Evolutionary conservation across 2,797 vertebrate genomes (phyloP), one percentile per base, ranked within the genome.

Genomic region (Phataginus tetradactyla): DNA sequence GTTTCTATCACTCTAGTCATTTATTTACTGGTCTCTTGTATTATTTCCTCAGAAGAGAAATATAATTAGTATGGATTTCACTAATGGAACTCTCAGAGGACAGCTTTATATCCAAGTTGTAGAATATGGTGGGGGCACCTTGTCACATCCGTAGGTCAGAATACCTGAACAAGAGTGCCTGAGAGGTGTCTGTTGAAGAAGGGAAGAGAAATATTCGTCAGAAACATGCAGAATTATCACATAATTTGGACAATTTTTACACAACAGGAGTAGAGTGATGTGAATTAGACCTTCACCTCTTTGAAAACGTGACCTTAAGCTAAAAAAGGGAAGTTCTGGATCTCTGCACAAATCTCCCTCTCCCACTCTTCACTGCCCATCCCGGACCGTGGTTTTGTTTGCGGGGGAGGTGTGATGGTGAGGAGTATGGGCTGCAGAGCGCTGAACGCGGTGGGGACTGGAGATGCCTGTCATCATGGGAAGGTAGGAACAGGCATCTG

Each of bases 231-330:
- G 29, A 68, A 45, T 74, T 77, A 32, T 53, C 42, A 15, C 42
- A 7, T 55, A 53, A 66, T 39, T 17, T 39, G 32, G 83, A 87
- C 25, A 81, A 23, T 14, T 74, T 88, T 88, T 79, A 79, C 88
- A 13, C 59, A 17, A 15, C 6, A 14, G 25, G 25, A 91, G 14
- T 66, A 55, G 42, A 17, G 39, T 74, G 45, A 25, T 32, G 20
- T 39, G 32, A 45, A 37, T 39, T 20, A n/a, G 17, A 53, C 45
- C 4, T 63, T 94, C 3, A 23, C 45, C 7, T 66, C 29, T 64
- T 14, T 29, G 64, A 66, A 94, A 90, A 68, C 37, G 34, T 15
- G 63, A 75, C 10, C 18, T 59, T 29, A 7, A 37, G 49, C 49
- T 49, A 32, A 23, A 13, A 37, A 87, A 34, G 66, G 12, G 39